These are phyloP conservation scores for Polia nebulosa DNA, from an alignment of 2,888 invertebrate genomes.

Conservation along the genomic window DNA sequence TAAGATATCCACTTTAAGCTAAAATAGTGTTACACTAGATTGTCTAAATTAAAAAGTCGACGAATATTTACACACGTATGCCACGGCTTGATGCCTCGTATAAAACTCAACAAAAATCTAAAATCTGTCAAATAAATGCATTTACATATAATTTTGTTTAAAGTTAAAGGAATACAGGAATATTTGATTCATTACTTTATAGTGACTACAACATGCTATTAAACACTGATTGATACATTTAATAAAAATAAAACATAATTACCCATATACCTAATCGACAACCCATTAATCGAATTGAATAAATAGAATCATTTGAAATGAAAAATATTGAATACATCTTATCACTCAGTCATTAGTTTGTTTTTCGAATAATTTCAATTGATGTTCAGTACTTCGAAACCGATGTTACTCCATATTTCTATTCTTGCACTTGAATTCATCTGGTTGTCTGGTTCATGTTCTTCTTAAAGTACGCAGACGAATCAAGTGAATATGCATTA, in stretches of 20 bases:
- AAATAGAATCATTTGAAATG: not conserved
- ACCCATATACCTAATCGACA: constrained; percentile 13
- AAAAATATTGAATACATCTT: constrained; percentile 15
- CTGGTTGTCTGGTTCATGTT: not conserved
- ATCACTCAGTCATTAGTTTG: constrained; percentile 24
- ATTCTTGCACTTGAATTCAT: constrained; percentile 5
- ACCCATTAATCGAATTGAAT: not conserved
- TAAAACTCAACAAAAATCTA: not conserved
- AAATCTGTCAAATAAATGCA: constrained; percentile 19
- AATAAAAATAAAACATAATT: not conserved
- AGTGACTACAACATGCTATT: not conserved
- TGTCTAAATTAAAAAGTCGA: constrained; percentile 84
- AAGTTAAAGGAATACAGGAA: not conserved
- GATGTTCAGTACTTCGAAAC: not conserved
- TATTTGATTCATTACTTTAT: not conserved
- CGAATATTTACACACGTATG: constrained; percentile 79
- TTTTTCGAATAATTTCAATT: constrained; percentile 13
- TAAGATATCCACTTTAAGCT: constrained; percentile 84
- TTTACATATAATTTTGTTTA: not conserved
- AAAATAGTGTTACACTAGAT: constrained; percentile 82
- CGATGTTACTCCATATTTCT: constrained; percentile 3
- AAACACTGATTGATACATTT: not conserved
- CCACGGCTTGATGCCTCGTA: constrained; percentile 71
- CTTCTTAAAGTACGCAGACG: not conserved
- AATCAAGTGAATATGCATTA: constrained; percentile 10